Evolutionary conservation across 2,888 invertebrate genomes (phyloP), one percentile per base, ranked within the genome.

Genomic region (Deilephila elpenor): DNA sequence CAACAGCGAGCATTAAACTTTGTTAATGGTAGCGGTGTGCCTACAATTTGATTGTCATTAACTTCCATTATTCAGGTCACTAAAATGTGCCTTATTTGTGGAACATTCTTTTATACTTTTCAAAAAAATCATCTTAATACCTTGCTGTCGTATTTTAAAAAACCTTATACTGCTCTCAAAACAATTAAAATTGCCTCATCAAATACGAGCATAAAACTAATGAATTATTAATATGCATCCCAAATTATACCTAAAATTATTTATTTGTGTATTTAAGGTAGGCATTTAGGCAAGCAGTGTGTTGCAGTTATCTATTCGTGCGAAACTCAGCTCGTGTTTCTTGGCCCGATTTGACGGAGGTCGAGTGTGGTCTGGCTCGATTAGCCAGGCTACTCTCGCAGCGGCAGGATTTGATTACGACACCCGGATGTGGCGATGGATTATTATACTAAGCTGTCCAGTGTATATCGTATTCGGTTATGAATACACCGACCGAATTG

Each of bases 261-360:
- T 44, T 14, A 44, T 14, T 11, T 2, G 29, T 29, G 14, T 20
- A 25, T 4, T 37, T 7, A 37, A 64, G 56, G 56, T 25, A 53
- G 20, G 11, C 44, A 44, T 44, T 44, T 44, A 44, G 11, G 44
- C 29, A 67, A 19, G 61, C 37, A 70, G 73, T 74, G 72, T 71
- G 64, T 73, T 80, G 79, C 82, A 85, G 87, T 87, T 91, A 91
- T 91, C 91, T 81, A 81, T 78, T 76, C 80, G 76, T 74, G 82
- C 86, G 90, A 91, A 89, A 91, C 85, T 85, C 86, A 82, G 87
- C 82, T 84, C 88, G 85, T 86, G 88, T 89, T 88, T 86, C 86
- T 89, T 86, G 84, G 86, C 82, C 81, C 86, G 84, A 88, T 89
- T 87, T 93, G 93, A 93, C 87, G 88, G 87, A 90, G 93, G 93